Base-by-base conservation (phyloP, 1,140 invertebrate species). In the Hylaeus anthracinus region DNA sequence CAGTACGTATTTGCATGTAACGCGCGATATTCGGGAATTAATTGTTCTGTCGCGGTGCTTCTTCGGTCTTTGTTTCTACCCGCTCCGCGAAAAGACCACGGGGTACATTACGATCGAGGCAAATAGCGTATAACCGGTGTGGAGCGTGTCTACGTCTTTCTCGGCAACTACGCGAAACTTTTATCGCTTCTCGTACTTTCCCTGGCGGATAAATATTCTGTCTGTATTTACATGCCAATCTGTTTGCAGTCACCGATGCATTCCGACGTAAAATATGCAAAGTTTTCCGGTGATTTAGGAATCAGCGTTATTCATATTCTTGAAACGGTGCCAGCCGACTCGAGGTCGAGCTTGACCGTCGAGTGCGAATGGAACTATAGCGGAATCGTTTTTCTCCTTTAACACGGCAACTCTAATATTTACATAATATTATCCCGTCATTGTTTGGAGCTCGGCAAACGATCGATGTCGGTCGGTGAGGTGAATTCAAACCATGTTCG, bases 101-200 rank as follows among this genome's bases (percentile, higher is more conserved):
- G 67, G 37, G 3, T 56, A 37, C 70, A 41, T 72, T 64, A 79
- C n/a, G 60, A 72, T 53, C 61, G 61, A 12, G 12, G 61, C 53
- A 73, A 60, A 15, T 8, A 65, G 60, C 77, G 77, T 79, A 41
- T 66, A 79, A 79, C 77, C 77, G 77, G 77, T 65, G 56, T n/a
- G 14, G n/a, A 43, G 45, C 56, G 48, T 43, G 12, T 61, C 67
- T 43, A 71, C 5, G 15, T 41, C 66, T 69, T 65, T 51, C 60
- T 41, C 70, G 65, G 77, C 70, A 79, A 65, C 51, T 26, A 5
- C 14, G 41, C 51, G 61, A 14, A 65, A 56, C 51, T 56, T 65
- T 53, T 56, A 79, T 79, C 76, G 77, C 45, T 55, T 26, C 37
- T 0, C n/a, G 3, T 56, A n/a, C 60, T 79, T 72, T 65, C 69